Conservation (phyloP, 2,797 vertebrate species). For the Microchirus variegatus region DNA sequence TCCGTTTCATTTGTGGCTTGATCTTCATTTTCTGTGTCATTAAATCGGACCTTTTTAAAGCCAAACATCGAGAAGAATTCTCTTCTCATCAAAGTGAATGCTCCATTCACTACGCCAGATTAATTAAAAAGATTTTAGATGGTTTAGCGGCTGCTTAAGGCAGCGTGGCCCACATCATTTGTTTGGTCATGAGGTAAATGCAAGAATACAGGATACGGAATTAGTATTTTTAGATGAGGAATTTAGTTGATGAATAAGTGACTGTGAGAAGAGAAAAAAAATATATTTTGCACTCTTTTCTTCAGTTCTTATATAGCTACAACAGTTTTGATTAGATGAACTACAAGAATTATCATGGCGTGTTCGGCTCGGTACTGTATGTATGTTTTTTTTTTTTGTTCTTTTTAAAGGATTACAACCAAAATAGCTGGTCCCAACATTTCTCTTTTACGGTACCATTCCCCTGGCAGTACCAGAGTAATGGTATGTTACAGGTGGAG, state of each 20-base stretch:
- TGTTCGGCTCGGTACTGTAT: too few relatives aligned
- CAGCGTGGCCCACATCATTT: slow-evolving; percentile 65
- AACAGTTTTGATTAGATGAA: too few relatives aligned
- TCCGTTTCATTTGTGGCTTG: slow-evolving; percentile 38
- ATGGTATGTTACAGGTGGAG: too few relatives aligned
- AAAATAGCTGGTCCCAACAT: too few relatives aligned
- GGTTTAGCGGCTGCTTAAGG: slow-evolving; percentile 62
- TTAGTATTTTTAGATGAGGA: slow-evolving; percentile 63
- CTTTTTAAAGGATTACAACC: too few relatives aligned
- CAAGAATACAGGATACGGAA: slow-evolving; percentile 26
- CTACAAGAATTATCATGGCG: too few relatives aligned
- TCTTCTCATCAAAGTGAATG: slow-evolving; percentile 25
- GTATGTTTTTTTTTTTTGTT: too few relatives aligned
- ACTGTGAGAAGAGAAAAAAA: too few relatives aligned
- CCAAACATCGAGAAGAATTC: slow-evolving; percentile 46
- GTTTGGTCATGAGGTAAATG: slow-evolving; percentile 40
- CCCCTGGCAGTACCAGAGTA: too few relatives aligned
- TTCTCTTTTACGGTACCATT: too few relatives aligned
- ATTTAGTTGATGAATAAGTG: slow-evolving; percentile 62
- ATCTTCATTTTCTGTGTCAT: slow-evolving; percentile 61
- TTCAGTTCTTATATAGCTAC: too few relatives aligned
- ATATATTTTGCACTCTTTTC: too few relatives aligned
- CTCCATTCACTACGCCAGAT: slow-evolving; percentile 20
- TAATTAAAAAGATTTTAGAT: slow-evolving; percentile 64
- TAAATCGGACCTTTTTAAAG: slow-evolving; percentile 60